Conservation (phyloP, 1,140 invertebrate genomes). For the Platyscapa corneri region DNA sequence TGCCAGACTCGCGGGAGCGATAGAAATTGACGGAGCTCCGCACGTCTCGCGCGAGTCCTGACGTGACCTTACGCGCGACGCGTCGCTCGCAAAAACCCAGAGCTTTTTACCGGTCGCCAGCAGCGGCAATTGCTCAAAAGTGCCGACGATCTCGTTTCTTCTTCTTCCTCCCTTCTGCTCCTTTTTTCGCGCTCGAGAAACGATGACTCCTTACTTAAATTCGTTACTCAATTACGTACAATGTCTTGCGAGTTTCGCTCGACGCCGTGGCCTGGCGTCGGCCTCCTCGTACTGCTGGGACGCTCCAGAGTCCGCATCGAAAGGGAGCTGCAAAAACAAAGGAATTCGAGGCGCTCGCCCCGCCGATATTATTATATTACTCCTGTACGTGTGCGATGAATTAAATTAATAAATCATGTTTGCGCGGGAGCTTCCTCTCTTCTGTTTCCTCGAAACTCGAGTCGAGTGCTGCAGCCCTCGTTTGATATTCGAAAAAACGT, state of each 20-base stretch:
- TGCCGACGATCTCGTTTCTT: background rate
- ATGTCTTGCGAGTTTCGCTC: background rate
- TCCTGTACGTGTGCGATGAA: background rate
- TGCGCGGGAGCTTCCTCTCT: background rate
- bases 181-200: background rate
- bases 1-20: background rate
- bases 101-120: background rate
- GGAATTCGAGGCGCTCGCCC: background rate
- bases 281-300: background rate
- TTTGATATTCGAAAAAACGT: no score
- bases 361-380: background rate
- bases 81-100: background rate
- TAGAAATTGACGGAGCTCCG: conserved; percentile 8
- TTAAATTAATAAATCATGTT: conserved; percentile 5
- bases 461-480: no score
- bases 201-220: conserved; percentile 28
- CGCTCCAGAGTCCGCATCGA: background rate
- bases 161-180: background rate
- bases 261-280: no score
- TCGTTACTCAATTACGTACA: conserved; percentile 20
- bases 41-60: background rate
- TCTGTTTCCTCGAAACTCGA: no score
- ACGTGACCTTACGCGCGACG: conserved; percentile 9
- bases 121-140: conserved; percentile 17
- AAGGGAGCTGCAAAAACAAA: background rate